Evolutionary conservation across 1,140 invertebrate genomes (phyloP).

Genomic region (Asbolus verrucosus): DNA sequence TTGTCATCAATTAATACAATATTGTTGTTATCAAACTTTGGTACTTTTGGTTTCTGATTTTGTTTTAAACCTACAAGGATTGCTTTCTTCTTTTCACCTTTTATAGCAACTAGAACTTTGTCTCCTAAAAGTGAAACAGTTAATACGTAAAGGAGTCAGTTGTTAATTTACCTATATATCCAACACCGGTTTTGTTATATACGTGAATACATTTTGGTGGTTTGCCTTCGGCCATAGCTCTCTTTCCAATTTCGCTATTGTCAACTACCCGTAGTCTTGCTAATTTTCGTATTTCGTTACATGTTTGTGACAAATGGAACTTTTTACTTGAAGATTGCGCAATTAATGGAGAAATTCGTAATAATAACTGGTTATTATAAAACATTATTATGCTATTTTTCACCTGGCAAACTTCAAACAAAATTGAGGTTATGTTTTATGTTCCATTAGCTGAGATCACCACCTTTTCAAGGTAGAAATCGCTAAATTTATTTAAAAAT

Average conservation of each 20-base stretch:
- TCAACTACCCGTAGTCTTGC: constrained; percentile 92
- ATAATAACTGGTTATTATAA: not conserved
- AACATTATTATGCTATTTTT: too few relatives aligned
- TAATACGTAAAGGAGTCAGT: not conserved
- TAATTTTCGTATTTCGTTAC: constrained; percentile 76
- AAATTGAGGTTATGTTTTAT: too few relatives aligned
- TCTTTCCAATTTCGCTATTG: constrained; percentile 94
- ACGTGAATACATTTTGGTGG: constrained; percentile 90
- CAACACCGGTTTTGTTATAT: constrained; percentile 83
- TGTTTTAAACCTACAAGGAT: constrained; percentile 94
- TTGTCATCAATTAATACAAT: constrained; percentile 96
- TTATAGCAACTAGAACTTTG: constrained; percentile 94
- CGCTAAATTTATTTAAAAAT: too few relatives aligned
- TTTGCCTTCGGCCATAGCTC: constrained; percentile 93
- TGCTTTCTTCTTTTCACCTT: constrained; percentile 96
- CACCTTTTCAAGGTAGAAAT: too few relatives aligned
- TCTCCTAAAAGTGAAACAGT: constrained; percentile 73
- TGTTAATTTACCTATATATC: constrained; percentile 70
- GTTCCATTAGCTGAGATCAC: too few relatives aligned
- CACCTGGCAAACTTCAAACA: too few relatives aligned
- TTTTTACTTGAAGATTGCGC: not conserved
- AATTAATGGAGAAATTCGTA: not conserved
- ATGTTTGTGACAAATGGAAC: constrained; percentile 71
- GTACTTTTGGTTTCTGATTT: constrained; percentile 84
- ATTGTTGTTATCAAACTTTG: constrained; percentile 97